phyloP scores from a whole-genome alignment of 2,888 invertebrate species.

The Tetanocera ferruginea region DNA sequence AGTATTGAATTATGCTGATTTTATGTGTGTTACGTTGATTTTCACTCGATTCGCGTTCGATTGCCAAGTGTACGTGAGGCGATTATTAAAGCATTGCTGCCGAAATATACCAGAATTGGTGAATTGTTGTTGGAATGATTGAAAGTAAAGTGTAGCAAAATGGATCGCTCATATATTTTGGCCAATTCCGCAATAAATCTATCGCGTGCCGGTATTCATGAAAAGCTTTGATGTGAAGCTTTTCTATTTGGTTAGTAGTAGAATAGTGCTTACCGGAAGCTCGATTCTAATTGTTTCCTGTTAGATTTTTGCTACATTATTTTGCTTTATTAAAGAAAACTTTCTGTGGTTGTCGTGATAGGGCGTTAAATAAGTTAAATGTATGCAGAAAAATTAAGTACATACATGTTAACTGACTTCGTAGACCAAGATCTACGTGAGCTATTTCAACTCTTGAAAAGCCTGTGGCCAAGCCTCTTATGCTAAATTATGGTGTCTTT shows the following conservation, averaged over 20 bases:
- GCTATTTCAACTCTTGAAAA: too few species aligned
- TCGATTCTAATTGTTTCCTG: not conserved
- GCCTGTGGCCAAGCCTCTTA: too few species aligned
- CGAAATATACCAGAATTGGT: not conserved
- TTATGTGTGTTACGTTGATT: slow-evolving; percentile 38
- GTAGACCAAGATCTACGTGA: too few species aligned
- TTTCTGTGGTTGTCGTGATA: too few species aligned
- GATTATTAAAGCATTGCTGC: not conserved
- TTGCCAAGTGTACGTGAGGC: slow-evolving; percentile 11
- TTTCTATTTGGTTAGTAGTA: not conserved
- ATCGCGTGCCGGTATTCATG: not conserved
- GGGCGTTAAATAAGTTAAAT: too few species aligned
- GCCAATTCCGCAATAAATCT: slow-evolving; percentile 12
- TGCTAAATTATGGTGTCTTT: too few species aligned
- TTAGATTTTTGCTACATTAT: not conserved
- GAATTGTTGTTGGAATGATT: not conserved
- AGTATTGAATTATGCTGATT: slow-evolving; percentile 50
- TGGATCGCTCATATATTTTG: not conserved
- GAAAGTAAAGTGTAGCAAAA: slow-evolving; percentile 26
- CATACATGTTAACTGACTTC: too few species aligned
- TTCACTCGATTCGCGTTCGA: not conserved
- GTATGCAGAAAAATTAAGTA: too few species aligned
- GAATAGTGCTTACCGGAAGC: too few species aligned
- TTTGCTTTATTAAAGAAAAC: too few species aligned
- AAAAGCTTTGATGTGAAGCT: not conserved